Conservation (phyloP, 2,797 vertebrate species). For the Petrocephalus schoutedeni region DNA sequence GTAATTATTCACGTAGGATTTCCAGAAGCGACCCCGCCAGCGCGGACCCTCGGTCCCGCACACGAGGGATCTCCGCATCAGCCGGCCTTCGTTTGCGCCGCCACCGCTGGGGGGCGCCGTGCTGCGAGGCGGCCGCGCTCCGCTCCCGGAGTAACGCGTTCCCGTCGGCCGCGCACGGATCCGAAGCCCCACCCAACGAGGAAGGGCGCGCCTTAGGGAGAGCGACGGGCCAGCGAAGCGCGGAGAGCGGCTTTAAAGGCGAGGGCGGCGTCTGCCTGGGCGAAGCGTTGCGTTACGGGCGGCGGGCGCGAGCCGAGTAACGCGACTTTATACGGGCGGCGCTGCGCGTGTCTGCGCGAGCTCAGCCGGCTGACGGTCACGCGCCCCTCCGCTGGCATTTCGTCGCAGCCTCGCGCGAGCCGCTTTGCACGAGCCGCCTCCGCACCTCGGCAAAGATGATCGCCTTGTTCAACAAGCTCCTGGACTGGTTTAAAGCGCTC, state of each 20-base stretch:
- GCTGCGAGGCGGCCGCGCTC: neutral
- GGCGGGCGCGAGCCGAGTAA: neutral
- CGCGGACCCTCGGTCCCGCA: neutral
- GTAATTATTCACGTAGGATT: neutral
- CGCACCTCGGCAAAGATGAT: constrained; percentile 62
- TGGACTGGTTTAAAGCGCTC: constrained; percentile 66
- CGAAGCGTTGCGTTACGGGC: neutral
- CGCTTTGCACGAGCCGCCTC: constrained; percentile 37
- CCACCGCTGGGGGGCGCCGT: constrained; percentile 30
- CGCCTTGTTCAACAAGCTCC: constrained; percentile 61
- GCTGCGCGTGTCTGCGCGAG: constrained; percentile 12
- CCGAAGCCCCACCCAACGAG: constrained; percentile 49
- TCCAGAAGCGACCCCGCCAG: neutral
- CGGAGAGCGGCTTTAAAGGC: neutral
- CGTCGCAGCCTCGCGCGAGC: constrained; percentile 39
- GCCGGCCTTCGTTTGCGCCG: neutral
- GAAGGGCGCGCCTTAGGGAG: constrained; percentile 36
- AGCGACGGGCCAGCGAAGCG: constrained; percentile 1
- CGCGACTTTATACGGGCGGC: neutral
- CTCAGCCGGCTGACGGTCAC: constrained; percentile 21
- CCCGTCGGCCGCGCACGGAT: constrained; percentile 44
- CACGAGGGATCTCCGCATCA: neutral
- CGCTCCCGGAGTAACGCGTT: constrained; percentile 38
- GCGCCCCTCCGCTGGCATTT: constrained; percentile 35
- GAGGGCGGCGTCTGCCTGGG: neutral